These are phyloP conservation scores for Sesamia inferens DNA, from an alignment of 2,888 invertebrate genomes.

Conservation along the genomic window DNA sequence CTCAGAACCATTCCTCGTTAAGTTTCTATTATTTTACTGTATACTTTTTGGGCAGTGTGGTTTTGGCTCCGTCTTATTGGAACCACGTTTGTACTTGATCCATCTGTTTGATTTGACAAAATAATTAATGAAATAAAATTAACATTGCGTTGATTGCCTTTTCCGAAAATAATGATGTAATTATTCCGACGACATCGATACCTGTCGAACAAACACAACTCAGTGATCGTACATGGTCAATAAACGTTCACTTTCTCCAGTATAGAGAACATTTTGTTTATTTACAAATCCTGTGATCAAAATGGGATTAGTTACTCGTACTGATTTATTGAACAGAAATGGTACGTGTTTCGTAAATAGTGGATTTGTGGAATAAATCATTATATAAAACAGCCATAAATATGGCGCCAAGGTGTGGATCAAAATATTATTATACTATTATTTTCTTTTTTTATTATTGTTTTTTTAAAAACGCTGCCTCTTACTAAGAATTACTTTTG, in stretches of 20 bases:
- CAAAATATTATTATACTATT: neutral
- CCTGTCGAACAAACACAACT: neutral
- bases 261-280: neutral
- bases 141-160: neutral
- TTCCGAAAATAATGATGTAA: neutral
- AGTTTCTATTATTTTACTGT: neutral
- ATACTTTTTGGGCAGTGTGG: neutral
- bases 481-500: too few species aligned
- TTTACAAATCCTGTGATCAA: neutral
- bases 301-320: neutral
- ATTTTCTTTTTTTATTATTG: too few species aligned
- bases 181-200: neutral
- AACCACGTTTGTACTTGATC: too few species aligned
- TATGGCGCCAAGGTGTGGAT: neutral
- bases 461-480: too few species aligned
- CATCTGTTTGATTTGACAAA: neutral
- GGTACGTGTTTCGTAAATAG: neutral
- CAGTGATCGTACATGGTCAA: neutral
- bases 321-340: neutral
- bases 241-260: neutral
- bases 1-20: neutral
- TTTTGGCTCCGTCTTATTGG: too few species aligned
- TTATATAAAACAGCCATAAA: neutral
- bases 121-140: neutral
- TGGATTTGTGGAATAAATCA: neutral